Evolutionary conservation across 2,113 vertebrate species (phyloP).

Genomic region (Larimichthys crocea): DNA sequence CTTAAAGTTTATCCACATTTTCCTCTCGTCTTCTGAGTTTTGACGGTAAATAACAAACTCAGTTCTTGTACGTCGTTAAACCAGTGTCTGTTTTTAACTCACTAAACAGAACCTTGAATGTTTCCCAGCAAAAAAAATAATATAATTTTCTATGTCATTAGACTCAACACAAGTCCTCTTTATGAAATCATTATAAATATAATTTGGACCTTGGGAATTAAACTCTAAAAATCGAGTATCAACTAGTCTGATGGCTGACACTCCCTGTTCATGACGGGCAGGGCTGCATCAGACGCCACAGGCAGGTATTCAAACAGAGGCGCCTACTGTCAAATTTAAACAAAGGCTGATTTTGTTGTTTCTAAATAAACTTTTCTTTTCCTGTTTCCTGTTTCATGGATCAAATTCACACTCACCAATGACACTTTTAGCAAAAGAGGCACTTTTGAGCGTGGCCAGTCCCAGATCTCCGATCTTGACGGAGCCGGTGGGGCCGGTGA

Average conservation of each 20-base stretch:
- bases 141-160: neutral
- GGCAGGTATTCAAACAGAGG: conserved; percentile 17
- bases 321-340: neutral
- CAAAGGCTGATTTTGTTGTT: neutral
- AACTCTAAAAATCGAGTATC: conserved; percentile 2
- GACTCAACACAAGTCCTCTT: too few relatives aligned
- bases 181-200: neutral
- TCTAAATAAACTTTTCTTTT: too few relatives aligned
- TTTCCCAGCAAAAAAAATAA: too few relatives aligned
- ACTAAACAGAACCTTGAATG: too few relatives aligned
- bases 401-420: conserved; percentile 85
- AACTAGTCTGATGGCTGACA: conserved; percentile 29
- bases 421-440: conserved; percentile 99
- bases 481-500: conserved; percentile 95
- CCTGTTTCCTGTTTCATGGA: too few relatives aligned
- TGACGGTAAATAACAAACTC: neutral
- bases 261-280: neutral
- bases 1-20: neutral
- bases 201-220: neutral
- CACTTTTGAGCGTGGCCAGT: conserved; percentile 95
- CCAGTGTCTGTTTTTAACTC: neutral
- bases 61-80: neutral
- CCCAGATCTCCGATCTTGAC: conserved; percentile 98
- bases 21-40: neutral
- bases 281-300: neutral